Evolutionary conservation across 2,797 vertebrate species (phyloP), one percentile per base, ranked within the genome.

Genomic region (Basileuterus tristriatus): DNA sequence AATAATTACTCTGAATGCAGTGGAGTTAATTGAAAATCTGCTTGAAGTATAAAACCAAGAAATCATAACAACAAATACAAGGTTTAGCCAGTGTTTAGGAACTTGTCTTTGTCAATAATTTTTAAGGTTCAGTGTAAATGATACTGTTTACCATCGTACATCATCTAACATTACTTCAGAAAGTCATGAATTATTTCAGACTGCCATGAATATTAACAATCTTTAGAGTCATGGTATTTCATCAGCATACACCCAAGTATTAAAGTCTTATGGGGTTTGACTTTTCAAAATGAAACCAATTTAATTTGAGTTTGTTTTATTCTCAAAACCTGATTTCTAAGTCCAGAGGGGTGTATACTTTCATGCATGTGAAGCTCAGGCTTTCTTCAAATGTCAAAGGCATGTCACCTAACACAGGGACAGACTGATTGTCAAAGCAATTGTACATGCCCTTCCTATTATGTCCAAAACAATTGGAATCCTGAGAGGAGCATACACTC

Each of bases 61-160:
- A 98, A 97, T 98, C 96, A 96, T 97, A 98, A 98, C 98, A 98
- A 97, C 97, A 97, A 98, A 98, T 98, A 98, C 97, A 98, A 98
- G 97, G 95, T 98, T 98, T 98, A 97, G 94, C 89, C 93, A 97
- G 97, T 98, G 98, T 98, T 98, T 98, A 97, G 96, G 97, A 98
- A 98, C 98, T 98, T 98, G 97, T 98, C 98, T 98, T 97, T 98
- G 98, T 98, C 98, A 98, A 98, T 98, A 98, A 96, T 97, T 98
- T 97, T 98, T 97, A 97, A 97, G 97, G 97, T 97, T 97, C 97
- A 94, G 94, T 94, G 94, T 98, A 98, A 98, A 98, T 97, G 97
- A 98, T 97, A 97, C 95, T 97, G 97, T 98, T 98, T 97, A 97
- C 97, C 94, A 97, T 96, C 89, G 96, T 98, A 97, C 94, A 98